phyloP scores from a whole-genome alignment of 2,113 vertebrate species.

The Amphilophus citrinellus region DNA sequence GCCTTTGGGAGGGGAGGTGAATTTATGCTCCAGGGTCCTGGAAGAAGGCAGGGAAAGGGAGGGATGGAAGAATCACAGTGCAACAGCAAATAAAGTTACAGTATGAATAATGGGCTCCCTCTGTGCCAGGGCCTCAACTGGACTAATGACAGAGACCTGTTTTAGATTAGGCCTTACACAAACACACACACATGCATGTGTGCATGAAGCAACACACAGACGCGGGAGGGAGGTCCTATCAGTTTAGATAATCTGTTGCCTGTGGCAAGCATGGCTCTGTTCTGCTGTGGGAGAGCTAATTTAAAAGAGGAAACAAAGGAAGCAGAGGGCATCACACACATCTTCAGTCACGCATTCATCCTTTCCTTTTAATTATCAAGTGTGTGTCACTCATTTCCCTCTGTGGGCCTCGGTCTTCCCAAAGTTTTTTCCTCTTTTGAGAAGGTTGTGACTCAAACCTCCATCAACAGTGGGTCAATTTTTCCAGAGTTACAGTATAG shows the following conservation, averaged over 20 bases:
- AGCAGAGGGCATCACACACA: conserved; percentile 38
- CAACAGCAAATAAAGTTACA: conserved; percentile 78
- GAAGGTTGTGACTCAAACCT: conserved; percentile 1
- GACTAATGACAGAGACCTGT: conserved; percentile 76
- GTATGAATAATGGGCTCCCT: conserved; percentile 76
- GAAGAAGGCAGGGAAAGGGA: conserved; percentile 38
- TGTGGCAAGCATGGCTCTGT: conserved; percentile 10
- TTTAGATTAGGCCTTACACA: conserved; percentile 70
- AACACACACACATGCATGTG: conserved; percentile 22
- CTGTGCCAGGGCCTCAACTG: conserved; percentile 59
- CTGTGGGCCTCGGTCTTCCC: background rate
- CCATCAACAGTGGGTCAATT: background rate
- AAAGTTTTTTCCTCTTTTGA: background rate
- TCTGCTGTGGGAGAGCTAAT: conserved; percentile 27
- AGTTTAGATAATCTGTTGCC: conserved; percentile 49
- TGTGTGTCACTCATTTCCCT: background rate
- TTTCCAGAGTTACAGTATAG: conserved; percentile 4
- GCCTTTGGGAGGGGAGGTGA: conserved; percentile 44
- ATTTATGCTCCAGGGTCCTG: conserved; percentile 36
- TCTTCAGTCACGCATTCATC: conserved; percentile 24
- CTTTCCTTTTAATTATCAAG: conserved; percentile 25
- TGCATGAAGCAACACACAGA: conserved; percentile 20
- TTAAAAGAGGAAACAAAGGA: conserved; percentile 25
- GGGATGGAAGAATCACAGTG: conserved; percentile 60
- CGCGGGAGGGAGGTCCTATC: conserved; percentile 46